These are phyloP conservation scores for Thamnaconus septentrionalis DNA, from an alignment of 2,113 vertebrate genomes.

Conservation along the genomic window DNA sequence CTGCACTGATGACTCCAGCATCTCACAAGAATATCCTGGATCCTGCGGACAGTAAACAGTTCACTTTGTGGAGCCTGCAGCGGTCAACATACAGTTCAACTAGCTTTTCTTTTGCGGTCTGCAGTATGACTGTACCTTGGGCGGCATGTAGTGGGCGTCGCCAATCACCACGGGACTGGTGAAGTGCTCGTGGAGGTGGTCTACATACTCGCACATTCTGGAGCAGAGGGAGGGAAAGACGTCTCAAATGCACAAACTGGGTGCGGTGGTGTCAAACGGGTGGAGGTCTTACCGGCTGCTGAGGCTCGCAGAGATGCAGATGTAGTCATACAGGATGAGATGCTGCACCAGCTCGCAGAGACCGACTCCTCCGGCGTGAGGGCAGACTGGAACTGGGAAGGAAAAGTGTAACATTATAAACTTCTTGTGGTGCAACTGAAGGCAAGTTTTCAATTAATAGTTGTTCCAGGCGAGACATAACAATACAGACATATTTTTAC, in stretches of 20 bases:
- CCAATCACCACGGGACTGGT: constrained; percentile 77
- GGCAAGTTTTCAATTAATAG: no score
- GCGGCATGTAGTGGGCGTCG: constrained; percentile 80
- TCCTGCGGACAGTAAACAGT: constrained; percentile 61
- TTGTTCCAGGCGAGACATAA: no score
- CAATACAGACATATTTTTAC: constrained; percentile 45
- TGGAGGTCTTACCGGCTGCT: constrained; percentile 64
- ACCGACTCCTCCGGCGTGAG: constrained; percentile 83
- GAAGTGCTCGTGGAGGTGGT: constrained; percentile 87
- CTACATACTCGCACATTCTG: constrained; percentile 88
- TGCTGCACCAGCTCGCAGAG: constrained; percentile 85
- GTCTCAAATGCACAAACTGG: not conserved
- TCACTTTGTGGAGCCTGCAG: not conserved
- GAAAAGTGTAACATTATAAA: not conserved
- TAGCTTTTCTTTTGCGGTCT: no score
- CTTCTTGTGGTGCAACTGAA: no score
- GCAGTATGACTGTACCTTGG: constrained; percentile 65
- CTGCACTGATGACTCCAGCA: constrained; percentile 80
- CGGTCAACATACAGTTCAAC: not conserved
- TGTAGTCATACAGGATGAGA: constrained; percentile 81
- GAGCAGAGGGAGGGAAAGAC: constrained; percentile 1
- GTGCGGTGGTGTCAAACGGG: no score
- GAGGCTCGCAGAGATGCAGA: constrained; percentile 73
- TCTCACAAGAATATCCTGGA: constrained; percentile 85
- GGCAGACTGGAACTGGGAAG: constrained; percentile 79